Evolutionary conservation across 2,888 invertebrate species (phyloP), one percentile per base, ranked within the genome.

Genomic region (Epsilonema sp.): DNA sequence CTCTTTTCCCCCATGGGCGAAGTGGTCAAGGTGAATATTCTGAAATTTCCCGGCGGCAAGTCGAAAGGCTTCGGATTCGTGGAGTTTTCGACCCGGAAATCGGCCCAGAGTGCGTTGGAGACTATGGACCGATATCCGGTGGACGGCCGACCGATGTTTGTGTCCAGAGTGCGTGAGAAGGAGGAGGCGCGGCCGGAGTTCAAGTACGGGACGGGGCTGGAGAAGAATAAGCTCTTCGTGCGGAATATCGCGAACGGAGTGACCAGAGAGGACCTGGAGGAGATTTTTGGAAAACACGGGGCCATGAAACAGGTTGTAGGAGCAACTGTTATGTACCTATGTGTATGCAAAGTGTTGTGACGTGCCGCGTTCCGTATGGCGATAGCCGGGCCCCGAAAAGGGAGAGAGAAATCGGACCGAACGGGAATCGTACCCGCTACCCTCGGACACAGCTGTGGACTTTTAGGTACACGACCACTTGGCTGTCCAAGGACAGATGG

Each of bases 141-240:
- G 5, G 77, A 78, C 36, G 80, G 78, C 0, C 75, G 90, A 37
- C 90, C 90, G 0, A 77, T 87, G 72, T 90, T 80, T 69, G 76
- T 92, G 38, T 86, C 86, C 0, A 75, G 76, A 44, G 82, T 61
- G 60, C 74, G 78, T 50, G 56, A 57, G 37, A 52, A 51, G 40
- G 23, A 43, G 70, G 71, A 21, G 55, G 45, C 49, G 39, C 48
- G 53, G 3, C 49, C 65, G 2, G 68, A 61, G 24, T 82, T 84
- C 66, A 79, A 82, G 66, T 90, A 81, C 68, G 70, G 78, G 1
- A 76, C 75, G 3, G 71, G 71, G 1, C 61, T 78, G 16, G 94
- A 94, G 69, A 78, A 78, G 55, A 84, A 82, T 59, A 94, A 94
- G 63, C 69, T 94, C 37, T 94, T 94, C 62, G 75, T 94, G 0